Percentiles rank a stretch among this genome's conserved stretches.
phyloP scores from a whole-genome alignment of 2,113 vertebrate genomes.

The Cheilinus undulatus region DNA sequence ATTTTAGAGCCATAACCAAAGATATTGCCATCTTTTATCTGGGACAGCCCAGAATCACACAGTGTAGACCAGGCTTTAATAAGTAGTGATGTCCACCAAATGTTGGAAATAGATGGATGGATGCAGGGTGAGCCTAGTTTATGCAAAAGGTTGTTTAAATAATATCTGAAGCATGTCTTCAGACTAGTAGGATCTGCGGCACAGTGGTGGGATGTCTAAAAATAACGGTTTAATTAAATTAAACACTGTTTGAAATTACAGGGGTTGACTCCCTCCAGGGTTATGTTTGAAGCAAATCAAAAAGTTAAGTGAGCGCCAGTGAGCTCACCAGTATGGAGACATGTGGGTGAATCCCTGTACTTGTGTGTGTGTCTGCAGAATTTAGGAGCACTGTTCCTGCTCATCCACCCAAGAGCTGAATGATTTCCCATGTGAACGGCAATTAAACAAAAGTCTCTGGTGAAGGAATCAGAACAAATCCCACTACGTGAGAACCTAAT shows the following conservation, averaged over 20 bases:
- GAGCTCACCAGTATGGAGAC: constrained; percentile 10
- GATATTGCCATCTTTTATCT: no score
- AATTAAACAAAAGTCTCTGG: constrained; percentile 73
- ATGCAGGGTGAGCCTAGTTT: no score
- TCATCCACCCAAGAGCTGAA: constrained; percentile 53
- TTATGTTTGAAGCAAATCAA: constrained; percentile 38
- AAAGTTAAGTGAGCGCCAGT: constrained; percentile 11
- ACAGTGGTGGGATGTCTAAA: constrained; percentile 33
- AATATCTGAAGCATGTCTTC: constrained; percentile 12
- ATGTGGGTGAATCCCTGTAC: constrained; percentile 10
- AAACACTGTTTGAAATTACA: constrained; percentile 35
- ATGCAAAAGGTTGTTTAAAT: not conserved
- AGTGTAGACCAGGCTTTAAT: no score
- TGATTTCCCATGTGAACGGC: constrained; percentile 61
- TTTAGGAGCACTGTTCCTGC: constrained; percentile 26
- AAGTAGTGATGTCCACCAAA: no score
- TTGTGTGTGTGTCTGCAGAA: constrained; percentile 32
- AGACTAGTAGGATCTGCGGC: constrained; percentile 3
- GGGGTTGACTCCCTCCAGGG: constrained; percentile 32
- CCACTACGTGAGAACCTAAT: constrained; percentile 23
- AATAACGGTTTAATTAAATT: no score
- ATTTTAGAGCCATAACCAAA: no score
- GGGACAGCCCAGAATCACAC: no score
- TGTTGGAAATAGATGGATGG: no score
- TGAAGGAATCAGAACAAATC: constrained; percentile 62